Conservation (phyloP, 1,140 invertebrate species). For the Drosophila virilis region DNA sequence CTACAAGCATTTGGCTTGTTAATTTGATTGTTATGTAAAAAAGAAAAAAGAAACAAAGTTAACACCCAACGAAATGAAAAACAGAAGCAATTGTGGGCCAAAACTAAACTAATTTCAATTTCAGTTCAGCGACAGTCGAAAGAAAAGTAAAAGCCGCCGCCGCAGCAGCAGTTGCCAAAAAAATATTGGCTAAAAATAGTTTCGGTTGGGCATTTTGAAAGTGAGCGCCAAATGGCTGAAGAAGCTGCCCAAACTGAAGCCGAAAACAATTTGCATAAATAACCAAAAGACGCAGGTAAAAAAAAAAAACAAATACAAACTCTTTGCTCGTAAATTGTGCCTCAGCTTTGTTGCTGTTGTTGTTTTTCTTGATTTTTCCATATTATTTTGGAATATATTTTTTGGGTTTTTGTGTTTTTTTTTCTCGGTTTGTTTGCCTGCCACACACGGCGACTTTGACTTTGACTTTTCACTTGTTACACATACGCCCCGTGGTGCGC, state of each 20-base stretch:
- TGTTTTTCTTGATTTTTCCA: neutral
- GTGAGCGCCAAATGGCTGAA: slow-evolving; percentile 33
- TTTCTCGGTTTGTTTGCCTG: slow-evolving; percentile 1
- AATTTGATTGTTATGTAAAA: slow-evolving; percentile 71
- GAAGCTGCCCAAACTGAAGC: slow-evolving; percentile 8
- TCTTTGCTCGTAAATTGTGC: neutral
- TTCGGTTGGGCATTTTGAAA: slow-evolving; percentile 57
- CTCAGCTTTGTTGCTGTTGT: slow-evolving; percentile 36
- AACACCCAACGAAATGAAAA: slow-evolving; percentile 26
- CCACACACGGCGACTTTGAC: slow-evolving; percentile 55
- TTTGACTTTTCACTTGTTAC: slow-evolving; percentile 76
- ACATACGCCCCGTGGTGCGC: slow-evolving; percentile 75
- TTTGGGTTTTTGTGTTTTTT: no score
- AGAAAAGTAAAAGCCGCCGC: slow-evolving; percentile 69
- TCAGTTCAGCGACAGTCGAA: slow-evolving; percentile 48
- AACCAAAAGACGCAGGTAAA: slow-evolving; percentile 11
- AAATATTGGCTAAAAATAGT: slow-evolving; percentile 69
- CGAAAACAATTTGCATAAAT: slow-evolving; percentile 75
- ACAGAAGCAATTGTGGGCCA: slow-evolving; percentile 49
- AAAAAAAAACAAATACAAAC: slow-evolving; percentile 7
- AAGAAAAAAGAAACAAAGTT: slow-evolving; percentile 45
- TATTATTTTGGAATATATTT: neutral
- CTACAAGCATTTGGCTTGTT: slow-evolving; percentile 50
- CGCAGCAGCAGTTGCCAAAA: slow-evolving; percentile 59
- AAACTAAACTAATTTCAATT: slow-evolving; percentile 74